phyloP scores from a whole-genome alignment of 2,113 vertebrate genomes.

The Zingel zingel region DNA sequence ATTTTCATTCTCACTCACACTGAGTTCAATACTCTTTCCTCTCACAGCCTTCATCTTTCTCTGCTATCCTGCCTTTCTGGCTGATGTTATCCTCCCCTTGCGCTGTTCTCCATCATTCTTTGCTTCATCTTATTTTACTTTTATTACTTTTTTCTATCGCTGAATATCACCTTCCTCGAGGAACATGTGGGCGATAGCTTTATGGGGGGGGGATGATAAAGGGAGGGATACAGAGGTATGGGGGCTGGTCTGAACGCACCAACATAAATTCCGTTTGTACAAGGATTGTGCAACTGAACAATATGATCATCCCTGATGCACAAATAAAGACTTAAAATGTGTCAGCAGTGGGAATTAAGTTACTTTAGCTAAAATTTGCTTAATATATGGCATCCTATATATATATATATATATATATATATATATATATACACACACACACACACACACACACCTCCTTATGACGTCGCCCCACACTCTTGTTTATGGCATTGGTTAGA shows the following conservation, averaged over 20 bases:
- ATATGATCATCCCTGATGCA: not conserved
- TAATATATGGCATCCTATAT: not conserved
- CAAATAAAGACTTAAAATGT: not conserved
- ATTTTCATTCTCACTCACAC: slow-evolving; percentile 53
- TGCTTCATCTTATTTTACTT: slow-evolving; percentile 65
- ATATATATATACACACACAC: too few species aligned
- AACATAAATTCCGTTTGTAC: slow-evolving; percentile 18
- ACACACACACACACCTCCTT: not conserved
- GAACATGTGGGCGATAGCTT: slow-evolving; percentile 43
- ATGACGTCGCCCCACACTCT: not conserved
- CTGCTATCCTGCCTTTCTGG: slow-evolving; percentile 27
- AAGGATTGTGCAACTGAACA: slow-evolving; percentile 5
- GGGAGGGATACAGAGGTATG: not conserved
- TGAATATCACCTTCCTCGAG: slow-evolving; percentile 51
- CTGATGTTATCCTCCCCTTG: slow-evolving; percentile 64
- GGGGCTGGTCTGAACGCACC: slow-evolving; percentile 3
- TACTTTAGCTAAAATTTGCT: not conserved
- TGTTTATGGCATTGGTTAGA: not conserved
- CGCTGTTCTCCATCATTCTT: slow-evolving; percentile 60
- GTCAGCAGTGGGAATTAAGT: not conserved
- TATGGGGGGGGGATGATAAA: not conserved
- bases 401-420: not conserved
- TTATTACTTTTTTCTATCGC: slow-evolving; percentile 67
- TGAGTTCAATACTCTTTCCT: slow-evolving; percentile 43
- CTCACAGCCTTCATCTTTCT: slow-evolving; percentile 49